Evolutionary conservation across 2,797 vertebrate genomes (phyloP).

Genomic region (Crenichthys baileyi): DNA sequence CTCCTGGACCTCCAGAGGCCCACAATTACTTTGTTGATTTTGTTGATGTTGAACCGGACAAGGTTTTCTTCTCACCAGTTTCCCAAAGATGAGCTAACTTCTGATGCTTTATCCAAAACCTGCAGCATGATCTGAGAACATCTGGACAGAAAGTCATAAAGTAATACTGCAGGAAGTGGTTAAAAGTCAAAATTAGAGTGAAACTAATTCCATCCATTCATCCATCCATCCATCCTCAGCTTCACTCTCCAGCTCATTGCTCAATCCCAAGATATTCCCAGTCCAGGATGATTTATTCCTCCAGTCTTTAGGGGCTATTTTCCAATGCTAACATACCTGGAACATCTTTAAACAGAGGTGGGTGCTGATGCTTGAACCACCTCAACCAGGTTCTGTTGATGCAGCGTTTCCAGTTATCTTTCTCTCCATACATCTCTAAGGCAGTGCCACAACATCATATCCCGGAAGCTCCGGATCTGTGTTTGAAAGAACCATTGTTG

Average conservation of each 20-base stretch:
- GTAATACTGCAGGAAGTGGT: neutral
- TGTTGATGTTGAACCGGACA: neutral
- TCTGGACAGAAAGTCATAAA: neutral
- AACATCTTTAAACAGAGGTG: too few species aligned
- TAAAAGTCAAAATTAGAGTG: neutral
- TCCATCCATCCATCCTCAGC: neutral
- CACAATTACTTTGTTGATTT: constrained; percentile 2
- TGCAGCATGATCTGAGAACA: too few species aligned
- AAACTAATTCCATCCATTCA: neutral
- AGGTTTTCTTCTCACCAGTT: neutral
- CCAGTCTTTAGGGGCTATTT: too few species aligned
- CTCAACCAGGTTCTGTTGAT: neutral
- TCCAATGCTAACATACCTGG: too few species aligned
- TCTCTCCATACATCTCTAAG: neutral
- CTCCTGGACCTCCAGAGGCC: neutral
- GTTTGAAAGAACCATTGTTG: too few species aligned
- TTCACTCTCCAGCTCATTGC: too few species aligned
- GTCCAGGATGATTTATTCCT: too few species aligned
- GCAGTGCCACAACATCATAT: too few species aligned
- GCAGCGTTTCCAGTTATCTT: neutral
- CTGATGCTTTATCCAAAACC: too few species aligned
- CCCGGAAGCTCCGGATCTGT: too few species aligned
- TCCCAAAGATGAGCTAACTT: too few species aligned
- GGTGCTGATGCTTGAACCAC: too few species aligned
- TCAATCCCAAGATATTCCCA: neutral